Percentiles rank a stretch among this genome's conserved stretches.
phyloP scores from a whole-genome alignment of 2,797 vertebrate genomes.

The Onychomys leucogaster region DNA sequence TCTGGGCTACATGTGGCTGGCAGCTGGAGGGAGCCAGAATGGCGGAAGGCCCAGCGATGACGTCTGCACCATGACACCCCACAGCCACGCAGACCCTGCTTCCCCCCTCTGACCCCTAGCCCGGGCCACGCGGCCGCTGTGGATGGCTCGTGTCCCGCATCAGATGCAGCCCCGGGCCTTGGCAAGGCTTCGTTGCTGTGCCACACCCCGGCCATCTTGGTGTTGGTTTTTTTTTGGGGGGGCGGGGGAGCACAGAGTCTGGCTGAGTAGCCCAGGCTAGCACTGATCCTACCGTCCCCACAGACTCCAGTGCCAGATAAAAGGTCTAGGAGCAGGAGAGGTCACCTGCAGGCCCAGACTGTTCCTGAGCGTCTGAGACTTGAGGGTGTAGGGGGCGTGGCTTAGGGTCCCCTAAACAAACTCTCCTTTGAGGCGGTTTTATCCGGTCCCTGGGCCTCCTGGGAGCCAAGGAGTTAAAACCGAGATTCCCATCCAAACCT shows the following conservation, averaged over 20 bases:
- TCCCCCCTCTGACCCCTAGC: not conserved
- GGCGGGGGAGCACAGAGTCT: not conserved
- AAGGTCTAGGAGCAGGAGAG: slow-evolving; percentile 42
- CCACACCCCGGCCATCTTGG: not conserved
- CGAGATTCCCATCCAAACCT: not conserved
- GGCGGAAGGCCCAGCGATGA: accelerated
- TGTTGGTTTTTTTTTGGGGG: not conserved
- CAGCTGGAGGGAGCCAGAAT: slow-evolving; percentile 61
- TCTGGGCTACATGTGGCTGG: slow-evolving; percentile 60
- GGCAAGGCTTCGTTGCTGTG: not conserved
- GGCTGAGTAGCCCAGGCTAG: not conserved
- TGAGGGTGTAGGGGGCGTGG: not conserved
- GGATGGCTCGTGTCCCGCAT: not conserved
- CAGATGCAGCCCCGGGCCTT: not conserved
- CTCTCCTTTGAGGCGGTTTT: not conserved
- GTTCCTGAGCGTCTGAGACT: not conserved
- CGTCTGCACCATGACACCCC: not conserved
- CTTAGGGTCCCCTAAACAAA: not conserved
- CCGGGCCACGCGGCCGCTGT: accelerated
- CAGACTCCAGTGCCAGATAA: not conserved
- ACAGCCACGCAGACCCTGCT: not conserved
- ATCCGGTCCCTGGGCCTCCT: too few relatives aligned
- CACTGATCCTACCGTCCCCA: not conserved
- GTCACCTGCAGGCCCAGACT: not conserved
- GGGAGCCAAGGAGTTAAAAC: not conserved